These are phyloP conservation scores for Amorpha juglandis DNA, from an alignment of 2,888 invertebrate genomes.

Conservation along the genomic window DNA sequence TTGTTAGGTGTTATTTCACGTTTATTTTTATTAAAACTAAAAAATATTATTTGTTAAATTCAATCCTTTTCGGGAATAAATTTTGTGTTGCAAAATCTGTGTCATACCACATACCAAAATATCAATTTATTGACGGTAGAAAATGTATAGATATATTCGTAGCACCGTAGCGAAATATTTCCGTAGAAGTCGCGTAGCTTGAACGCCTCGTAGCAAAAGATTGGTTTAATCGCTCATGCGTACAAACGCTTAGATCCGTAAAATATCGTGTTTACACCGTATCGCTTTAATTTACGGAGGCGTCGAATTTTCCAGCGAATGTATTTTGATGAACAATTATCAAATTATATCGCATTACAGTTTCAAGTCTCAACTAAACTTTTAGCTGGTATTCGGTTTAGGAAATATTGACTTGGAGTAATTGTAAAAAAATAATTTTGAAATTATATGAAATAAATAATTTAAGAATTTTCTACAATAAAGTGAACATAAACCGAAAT, in stretches of 20 bases:
- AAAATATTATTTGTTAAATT: too few species aligned
- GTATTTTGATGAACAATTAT: background rate
- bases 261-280: slow-evolving; percentile 32
- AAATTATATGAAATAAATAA: too few species aligned
- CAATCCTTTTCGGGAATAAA: too few species aligned
- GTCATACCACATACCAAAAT: slow-evolving; percentile 8
- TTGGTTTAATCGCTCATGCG: slow-evolving; percentile 34
- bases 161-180: slow-evolving; percentile 3
- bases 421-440: too few species aligned
- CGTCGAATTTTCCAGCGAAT: background rate
- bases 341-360: background rate
- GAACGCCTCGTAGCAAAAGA: slow-evolving; percentile 7
- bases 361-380: too few species aligned
- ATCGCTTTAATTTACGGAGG: slow-evolving; percentile 4
- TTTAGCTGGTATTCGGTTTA: too few species aligned
- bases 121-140: background rate
- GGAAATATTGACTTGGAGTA: too few species aligned
- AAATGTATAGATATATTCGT: background rate
- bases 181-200: background rate
- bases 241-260: slow-evolving; percentile 38
- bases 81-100: background rate
- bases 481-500: too few species aligned
- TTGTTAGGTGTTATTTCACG: too few species aligned
- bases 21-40: too few species aligned
- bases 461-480: too few species aligned